Conservation (phyloP, 2,888 invertebrate genomes). For the Morpho helenor region DNA sequence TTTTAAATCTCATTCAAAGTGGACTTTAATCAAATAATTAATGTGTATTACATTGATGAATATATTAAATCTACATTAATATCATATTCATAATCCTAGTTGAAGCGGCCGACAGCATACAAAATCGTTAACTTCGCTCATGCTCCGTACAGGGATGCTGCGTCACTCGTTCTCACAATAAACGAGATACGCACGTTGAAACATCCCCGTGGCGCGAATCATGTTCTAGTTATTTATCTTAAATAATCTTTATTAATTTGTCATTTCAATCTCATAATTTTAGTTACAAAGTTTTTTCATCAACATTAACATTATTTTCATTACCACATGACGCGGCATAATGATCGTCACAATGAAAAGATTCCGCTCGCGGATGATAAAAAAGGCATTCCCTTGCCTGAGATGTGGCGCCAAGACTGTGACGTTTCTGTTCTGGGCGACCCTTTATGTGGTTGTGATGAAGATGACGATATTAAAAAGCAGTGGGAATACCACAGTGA, state of each 20-base stretch:
- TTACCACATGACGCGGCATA: slow-evolving; percentile 56
- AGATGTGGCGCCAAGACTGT: slow-evolving; percentile 68
- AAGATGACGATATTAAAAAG: slow-evolving; percentile 72
- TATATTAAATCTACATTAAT: too few species aligned
- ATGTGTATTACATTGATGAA: too few species aligned
- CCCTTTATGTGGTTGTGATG: slow-evolving; percentile 67
- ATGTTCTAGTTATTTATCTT: slow-evolving; percentile 34
- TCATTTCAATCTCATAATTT: slow-evolving; percentile 11
- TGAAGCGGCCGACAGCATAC: slow-evolving; percentile 23
- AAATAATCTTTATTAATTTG: not conserved
- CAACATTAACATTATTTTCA: slow-evolving; percentile 17
- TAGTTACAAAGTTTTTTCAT: slow-evolving; percentile 23
- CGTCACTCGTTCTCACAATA: slow-evolving; percentile 32
- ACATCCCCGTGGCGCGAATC: slow-evolving; percentile 28
- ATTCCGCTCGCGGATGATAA: slow-evolving; percentile 50
- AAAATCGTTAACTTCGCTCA: slow-evolving; percentile 75
- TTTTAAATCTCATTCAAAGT: too few species aligned
- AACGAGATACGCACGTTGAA: slow-evolving; percentile 25
- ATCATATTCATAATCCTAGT: slow-evolving; percentile 3
- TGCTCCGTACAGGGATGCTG: slow-evolving; percentile 71
- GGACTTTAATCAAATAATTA: too few species aligned
- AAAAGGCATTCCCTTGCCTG: slow-evolving; percentile 56
- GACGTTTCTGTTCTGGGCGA: slow-evolving; percentile 71
- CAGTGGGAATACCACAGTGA: slow-evolving; percentile 47
- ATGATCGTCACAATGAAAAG: slow-evolving; percentile 60